Percentiles rank a stretch among this genome's conserved stretches.
Evolutionary conservation across 2,797 vertebrate genomes (phyloP).

Genomic region (Anabacerthia variegaticeps): DNA sequence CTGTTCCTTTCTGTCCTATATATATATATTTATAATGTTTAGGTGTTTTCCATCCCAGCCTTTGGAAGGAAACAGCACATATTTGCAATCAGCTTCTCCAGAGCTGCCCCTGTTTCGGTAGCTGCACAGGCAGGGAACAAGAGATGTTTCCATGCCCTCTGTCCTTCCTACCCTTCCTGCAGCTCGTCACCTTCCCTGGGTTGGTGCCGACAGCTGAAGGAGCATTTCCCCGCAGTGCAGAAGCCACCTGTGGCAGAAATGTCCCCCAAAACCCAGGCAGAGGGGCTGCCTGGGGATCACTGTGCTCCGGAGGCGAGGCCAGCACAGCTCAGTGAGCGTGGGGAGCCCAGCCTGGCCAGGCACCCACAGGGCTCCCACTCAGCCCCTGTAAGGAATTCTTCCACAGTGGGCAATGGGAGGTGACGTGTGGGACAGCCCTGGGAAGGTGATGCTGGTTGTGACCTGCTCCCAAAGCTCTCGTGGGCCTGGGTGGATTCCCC

Average conservation of each 20-base stretch:
- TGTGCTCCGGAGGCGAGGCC: background rate
- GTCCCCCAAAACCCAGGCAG: background rate
- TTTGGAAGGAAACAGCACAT: background rate
- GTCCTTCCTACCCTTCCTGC: background rate
- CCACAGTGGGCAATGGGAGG: background rate
- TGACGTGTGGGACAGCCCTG: background rate
- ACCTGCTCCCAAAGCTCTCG: accelerated
- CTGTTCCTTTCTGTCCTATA: background rate
- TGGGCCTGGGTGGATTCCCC: background rate
- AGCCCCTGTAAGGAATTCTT: accelerated
- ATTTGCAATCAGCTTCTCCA: background rate
- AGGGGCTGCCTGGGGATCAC: background rate
- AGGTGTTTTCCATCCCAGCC: background rate
- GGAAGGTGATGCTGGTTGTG: background rate
- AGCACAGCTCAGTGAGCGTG: background rate
- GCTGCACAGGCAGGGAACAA: background rate
- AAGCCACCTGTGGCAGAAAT: background rate
- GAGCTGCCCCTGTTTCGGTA: background rate
- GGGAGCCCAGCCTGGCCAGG: background rate
- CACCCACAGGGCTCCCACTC: background rate
- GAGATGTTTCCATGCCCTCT: background rate
- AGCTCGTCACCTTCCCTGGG: background rate
- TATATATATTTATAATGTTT: background rate
- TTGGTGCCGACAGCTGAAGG: background rate
- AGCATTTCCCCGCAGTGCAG: background rate